Evolutionary conservation across 1,140 invertebrate species (phyloP).

Genomic region (Eufriesea mexicana): DNA sequence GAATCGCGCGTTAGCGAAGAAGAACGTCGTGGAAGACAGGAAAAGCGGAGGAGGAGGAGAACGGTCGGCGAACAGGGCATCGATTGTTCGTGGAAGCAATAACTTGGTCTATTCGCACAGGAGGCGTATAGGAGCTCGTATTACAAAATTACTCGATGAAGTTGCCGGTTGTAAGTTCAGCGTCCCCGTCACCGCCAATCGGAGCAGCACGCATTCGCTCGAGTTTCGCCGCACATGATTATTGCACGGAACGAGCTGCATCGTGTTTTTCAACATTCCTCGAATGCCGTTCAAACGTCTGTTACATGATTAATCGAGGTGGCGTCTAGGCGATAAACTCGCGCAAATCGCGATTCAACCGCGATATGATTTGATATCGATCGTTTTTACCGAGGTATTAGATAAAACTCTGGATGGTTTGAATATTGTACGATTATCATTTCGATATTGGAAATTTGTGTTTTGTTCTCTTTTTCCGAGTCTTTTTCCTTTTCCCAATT

Average conservation of each 20-base stretch:
- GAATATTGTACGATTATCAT: too few species aligned
- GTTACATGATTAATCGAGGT: too few species aligned
- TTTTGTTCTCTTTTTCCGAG: too few species aligned
- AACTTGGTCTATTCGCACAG: constrained; percentile 11
- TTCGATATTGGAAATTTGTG: too few species aligned
- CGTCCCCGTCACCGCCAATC: neutral
- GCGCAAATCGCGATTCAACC: neutral
- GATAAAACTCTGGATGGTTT: too few species aligned
- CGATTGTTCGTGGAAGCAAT: constrained; percentile 33
- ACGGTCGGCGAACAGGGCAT: neutral
- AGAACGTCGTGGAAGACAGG: neutral
- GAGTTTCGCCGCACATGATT: neutral
- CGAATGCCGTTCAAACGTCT: neutral
- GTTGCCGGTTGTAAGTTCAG: neutral
- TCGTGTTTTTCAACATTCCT: neutral
- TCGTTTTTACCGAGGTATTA: neutral
- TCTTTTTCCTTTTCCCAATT: too few species aligned
- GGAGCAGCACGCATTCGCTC: neutral
- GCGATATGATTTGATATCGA: neutral
- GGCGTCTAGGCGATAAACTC: neutral
- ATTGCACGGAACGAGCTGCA: neutral
- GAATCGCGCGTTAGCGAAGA: neutral
- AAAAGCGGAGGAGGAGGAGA: neutral
- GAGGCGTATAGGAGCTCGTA: neutral
- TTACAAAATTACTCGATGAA: constrained; percentile 21